These are phyloP conservation scores for Hoplias malabaricus DNA, from an alignment of 2,113 vertebrate species.

Conservation along the genomic window DNA sequence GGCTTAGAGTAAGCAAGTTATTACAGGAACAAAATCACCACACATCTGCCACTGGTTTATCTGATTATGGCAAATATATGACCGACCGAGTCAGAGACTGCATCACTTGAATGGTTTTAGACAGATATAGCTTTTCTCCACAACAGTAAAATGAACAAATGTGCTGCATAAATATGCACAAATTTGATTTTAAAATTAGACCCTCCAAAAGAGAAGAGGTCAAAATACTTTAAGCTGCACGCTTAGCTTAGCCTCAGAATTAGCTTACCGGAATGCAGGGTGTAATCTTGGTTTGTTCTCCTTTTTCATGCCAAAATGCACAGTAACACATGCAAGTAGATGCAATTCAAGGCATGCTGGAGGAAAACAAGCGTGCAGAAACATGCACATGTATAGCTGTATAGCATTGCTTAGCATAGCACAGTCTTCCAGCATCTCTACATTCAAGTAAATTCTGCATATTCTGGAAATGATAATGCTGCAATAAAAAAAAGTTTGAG, in stretches of 20 bases:
- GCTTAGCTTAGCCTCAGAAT: constrained; percentile 44
- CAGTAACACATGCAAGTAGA: constrained; percentile 75
- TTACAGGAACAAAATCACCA: constrained; percentile 65
- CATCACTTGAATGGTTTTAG: not conserved
- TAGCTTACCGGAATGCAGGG: constrained; percentile 70
- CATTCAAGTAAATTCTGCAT: not conserved
- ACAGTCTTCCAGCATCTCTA: constrained; percentile 87
- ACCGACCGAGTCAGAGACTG: constrained; percentile 54
- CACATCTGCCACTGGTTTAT: constrained; percentile 53
- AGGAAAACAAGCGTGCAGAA: constrained; percentile 62
- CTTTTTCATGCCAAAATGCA: constrained; percentile 73
- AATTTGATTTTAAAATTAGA: not conserved
- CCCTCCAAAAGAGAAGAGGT: not conserved
- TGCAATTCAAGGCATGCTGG: constrained; percentile 64
- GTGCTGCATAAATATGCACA: not conserved
- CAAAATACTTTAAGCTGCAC: not conserved
- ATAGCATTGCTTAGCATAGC: constrained; percentile 80
- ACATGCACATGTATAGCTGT: constrained; percentile 47
- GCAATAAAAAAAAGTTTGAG: constrained; percentile 1
- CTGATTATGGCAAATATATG: constrained; percentile 54
- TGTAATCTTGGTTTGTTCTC: constrained; percentile 82
- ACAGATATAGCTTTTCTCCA: not conserved
- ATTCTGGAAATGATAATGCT: not conserved
- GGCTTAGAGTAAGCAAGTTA: constrained; percentile 65
- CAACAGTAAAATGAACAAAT: not conserved